Evolutionary conservation across 2,797 vertebrate species (phyloP).

Genomic region (Odontamblyopus rebecca): DNA sequence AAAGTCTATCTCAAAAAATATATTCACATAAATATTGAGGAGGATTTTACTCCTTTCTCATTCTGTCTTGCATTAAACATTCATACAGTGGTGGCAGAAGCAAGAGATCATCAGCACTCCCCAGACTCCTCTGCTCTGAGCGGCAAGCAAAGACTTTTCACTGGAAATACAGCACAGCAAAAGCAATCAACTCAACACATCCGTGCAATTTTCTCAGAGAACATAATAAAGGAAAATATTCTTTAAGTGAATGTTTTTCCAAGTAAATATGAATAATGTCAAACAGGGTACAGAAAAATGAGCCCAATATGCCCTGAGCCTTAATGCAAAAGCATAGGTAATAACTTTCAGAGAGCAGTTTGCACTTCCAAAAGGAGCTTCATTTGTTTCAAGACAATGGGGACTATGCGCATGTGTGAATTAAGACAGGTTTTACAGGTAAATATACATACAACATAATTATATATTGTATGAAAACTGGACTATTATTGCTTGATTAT

Average conservation of each 20-base stretch:
- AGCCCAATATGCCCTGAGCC: background rate
- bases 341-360: background rate
- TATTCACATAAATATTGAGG: constrained; percentile 36
- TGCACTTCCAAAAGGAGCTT: too few relatives aligned
- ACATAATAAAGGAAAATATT: constrained; percentile 30
- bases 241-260: background rate
- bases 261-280: background rate
- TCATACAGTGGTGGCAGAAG: constrained; percentile 58
- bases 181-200: constrained; percentile 64
- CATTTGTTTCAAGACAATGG: too few relatives aligned
- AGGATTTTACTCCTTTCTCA: constrained; percentile 55
- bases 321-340: background rate
- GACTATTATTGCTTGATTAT: too few relatives aligned
- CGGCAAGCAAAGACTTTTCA: constrained; percentile 43
- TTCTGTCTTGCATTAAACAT: constrained; percentile 63
- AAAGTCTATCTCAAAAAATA: constrained; percentile 43
- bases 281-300: background rate
- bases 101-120: constrained; percentile 58
- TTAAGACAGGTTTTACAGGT: too few relatives aligned
- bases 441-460: too few relatives aligned
- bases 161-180: constrained; percentile 42
- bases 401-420: too few relatives aligned
- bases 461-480: too few relatives aligned
- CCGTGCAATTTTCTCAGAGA: constrained; percentile 53
- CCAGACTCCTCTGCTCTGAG: constrained; percentile 41